phyloP scores from a whole-genome alignment of 1,140 invertebrate species.

The Sycophila sp. region DNA sequence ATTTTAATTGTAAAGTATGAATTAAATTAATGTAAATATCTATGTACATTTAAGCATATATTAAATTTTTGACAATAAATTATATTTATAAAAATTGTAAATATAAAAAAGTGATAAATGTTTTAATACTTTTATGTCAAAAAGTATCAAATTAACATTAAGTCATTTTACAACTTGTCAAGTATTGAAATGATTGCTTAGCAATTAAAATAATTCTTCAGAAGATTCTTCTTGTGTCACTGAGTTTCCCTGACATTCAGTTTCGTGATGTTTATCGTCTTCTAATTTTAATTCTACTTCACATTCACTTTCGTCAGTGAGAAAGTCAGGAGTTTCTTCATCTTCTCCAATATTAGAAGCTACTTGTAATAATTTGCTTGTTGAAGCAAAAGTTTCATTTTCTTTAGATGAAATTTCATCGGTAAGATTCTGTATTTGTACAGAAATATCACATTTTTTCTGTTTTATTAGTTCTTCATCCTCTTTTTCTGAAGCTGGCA shows the following conservation, averaged over 20 bases:
- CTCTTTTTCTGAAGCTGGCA: too few species aligned
- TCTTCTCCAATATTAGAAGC: background rate
- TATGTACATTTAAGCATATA: background rate
- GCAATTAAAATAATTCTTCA: constrained; percentile 23
- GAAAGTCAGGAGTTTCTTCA: constrained; percentile 28
- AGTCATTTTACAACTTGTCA: background rate
- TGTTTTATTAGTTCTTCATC: too few species aligned
- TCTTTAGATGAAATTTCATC: background rate
- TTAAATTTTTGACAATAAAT: background rate
- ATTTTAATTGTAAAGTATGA: background rate
- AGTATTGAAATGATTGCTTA: background rate
- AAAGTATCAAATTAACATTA: background rate
- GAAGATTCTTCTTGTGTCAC: constrained; percentile 16
- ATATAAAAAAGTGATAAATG: too few species aligned
- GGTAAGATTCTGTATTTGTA: too few species aligned
- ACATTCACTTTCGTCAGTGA: constrained; percentile 28
- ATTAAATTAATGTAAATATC: background rate
- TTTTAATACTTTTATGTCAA: too few species aligned
- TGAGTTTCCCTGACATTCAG: background rate
- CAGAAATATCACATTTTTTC: background rate
- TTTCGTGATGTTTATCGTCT: constrained; percentile 39
- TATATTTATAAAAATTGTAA: too few species aligned
- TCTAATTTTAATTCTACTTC: constrained; percentile 24
- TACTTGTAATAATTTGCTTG: constrained; percentile 27
- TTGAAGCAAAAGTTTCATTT: background rate